Base-by-base conservation (phyloP, 2,888 invertebrate genomes). In the Rhagonycha lutea region DNA sequence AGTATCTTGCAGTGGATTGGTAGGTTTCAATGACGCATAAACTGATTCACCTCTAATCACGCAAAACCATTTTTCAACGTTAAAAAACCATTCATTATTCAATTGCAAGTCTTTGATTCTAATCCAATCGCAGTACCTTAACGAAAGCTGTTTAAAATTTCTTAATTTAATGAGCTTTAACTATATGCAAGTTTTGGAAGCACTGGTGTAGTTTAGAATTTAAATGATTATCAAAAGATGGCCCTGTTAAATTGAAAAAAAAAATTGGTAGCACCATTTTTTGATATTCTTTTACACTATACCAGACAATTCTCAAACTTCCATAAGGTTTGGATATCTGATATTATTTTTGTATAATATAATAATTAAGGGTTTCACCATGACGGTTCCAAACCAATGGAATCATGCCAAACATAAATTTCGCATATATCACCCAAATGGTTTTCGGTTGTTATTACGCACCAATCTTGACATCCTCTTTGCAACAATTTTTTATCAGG, bases 341-440 rank as follows among this genome's bases (percentile, higher is more conserved):
- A 68, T 81, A 81, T 10, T 73, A 77, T 23, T 78, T 80, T 8
- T n/a, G n/a, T n/a, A n/a, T n/a, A n/a, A n/a, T n/a, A n/a, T n/a
- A n/a, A n/a, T n/a, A n/a, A n/a, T n/a, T n/a, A n/a, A 78, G 67
- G 2, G 61, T 81, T 73, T 76, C 67, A 82, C 83, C 83, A 83
- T 8, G 79, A 75, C 14, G 82, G 81, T 47, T 79, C 73, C 23
- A 76, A 61, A 7, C 83, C 83, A 23, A 80, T 79, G 0, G 76
- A 76, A 74, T 83, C 83, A 26, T 77, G 79, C 83, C 83, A 83
- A 11, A 83, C 18, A 29, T 78, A 73, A 9, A 82, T 76, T 10
- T 73, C 29, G 7, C 63, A 60, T 1, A 83, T 29, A 10, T 78
- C 69, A 3, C 81, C 83, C 10, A 83, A 74, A 74, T 82, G 73